Conservation (phyloP, 2,113 vertebrate genomes). For the Eulemur macaco region DNA sequence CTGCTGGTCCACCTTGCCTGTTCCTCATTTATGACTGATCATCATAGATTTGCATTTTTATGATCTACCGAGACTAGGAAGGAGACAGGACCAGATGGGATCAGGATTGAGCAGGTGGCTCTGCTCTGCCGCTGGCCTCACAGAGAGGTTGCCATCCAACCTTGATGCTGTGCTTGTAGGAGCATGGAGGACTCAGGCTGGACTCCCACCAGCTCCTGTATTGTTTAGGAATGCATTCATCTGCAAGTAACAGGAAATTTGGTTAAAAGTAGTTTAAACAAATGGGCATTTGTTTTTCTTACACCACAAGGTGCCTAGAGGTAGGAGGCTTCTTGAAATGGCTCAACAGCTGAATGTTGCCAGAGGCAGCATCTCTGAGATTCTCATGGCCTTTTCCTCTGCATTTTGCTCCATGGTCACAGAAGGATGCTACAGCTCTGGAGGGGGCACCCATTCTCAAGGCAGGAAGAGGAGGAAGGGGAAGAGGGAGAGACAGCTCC, state of each 20-base stretch:
- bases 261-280: background rate
- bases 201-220: background rate
- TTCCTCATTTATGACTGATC: conserved; percentile 15
- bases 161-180: background rate
- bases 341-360: background rate
- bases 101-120: background rate
- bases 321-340: background rate
- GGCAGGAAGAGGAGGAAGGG: background rate
- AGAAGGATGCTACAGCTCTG: background rate
- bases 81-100: background rate
- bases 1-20: background rate
- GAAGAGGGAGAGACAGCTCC: background rate
- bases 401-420: background rate
- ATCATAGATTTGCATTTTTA: conserved; percentile 40
- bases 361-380: background rate
- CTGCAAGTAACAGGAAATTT: conserved; percentile 33
- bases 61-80: background rate
- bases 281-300: background rate
- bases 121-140: background rate
- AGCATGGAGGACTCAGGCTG: background rate
- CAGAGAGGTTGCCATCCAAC: background rate
- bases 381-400: background rate
- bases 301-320: background rate
- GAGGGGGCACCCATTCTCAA: background rate
- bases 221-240: background rate